phyloP scores from a whole-genome alignment of 2,888 invertebrate species.

The Petrolisthes cinctipes region DNA sequence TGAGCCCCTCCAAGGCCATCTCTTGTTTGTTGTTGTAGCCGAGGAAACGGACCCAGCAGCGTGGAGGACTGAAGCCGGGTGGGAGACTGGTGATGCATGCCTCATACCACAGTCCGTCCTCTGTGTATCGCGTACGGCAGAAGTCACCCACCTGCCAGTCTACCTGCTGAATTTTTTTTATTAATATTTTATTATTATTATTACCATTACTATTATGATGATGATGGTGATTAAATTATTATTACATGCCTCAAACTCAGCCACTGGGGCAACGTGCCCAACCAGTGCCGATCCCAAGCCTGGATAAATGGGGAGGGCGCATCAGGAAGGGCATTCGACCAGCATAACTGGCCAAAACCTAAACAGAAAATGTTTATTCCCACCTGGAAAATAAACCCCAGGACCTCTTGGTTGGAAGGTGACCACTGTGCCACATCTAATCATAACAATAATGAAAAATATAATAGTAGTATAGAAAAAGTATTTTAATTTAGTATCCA shows the following conservation, averaged over 20 bases:
- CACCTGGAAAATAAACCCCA: too few species aligned
- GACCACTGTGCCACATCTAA: too few species aligned
- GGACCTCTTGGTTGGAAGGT: too few species aligned
- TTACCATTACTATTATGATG: neutral
- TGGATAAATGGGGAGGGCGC: neutral
- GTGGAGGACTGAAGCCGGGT: slow-evolving; percentile 26
- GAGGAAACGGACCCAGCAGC: slow-evolving; percentile 66
- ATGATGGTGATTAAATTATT: too few species aligned
- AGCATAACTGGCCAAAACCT: too few species aligned
- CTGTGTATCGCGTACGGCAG: slow-evolving; percentile 51
- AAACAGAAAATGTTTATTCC: too few species aligned
- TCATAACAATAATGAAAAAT: too few species aligned
- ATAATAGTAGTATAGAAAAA: too few species aligned
- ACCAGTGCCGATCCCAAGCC: neutral
- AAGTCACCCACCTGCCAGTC: slow-evolving; percentile 61
- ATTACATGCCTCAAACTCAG: neutral
- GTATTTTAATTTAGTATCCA: too few species aligned
- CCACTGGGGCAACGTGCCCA: neutral
- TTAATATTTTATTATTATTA: too few species aligned
- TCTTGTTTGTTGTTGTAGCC: slow-evolving; percentile 67
- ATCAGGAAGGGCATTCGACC: too few species aligned
- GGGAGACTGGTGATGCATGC: slow-evolving; percentile 65
- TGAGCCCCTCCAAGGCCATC: slow-evolving; percentile 59
- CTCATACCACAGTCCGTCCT: slow-evolving; percentile 66
- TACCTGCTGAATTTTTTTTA: neutral